A percentile compares a stretch with the other conserved stretches of the same genome.
phyloP scores from a whole-genome alignment of 2,888 invertebrate species.

The Mythimna loreyi region DNA sequence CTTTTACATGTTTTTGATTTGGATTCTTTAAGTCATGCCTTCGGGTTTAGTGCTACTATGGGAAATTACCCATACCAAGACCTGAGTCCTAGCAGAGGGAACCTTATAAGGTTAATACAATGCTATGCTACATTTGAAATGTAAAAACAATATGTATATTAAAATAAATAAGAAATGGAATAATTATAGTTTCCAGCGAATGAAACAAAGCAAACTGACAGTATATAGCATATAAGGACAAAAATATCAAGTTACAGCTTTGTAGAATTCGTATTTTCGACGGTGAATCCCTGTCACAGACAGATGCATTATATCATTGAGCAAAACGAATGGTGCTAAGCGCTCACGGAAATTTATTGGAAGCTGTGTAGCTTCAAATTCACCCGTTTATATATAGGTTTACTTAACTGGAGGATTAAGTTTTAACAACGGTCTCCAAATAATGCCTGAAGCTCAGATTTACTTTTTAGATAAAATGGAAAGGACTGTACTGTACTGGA shows the following conservation, averaged over 20 bases:
- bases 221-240: background rate
- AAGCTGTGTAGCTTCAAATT: background rate
- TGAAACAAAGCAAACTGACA: too few relatives aligned
- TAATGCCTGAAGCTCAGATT: slow-evolving; percentile 1
- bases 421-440: background rate
- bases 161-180: too few relatives aligned
- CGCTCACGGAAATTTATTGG: slow-evolving; percentile 46
- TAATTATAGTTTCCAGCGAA: too few relatives aligned
- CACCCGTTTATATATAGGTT: slow-evolving; percentile 11
- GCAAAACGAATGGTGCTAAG: slow-evolving; percentile 27
- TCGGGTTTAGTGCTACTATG: too few relatives aligned
- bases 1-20: too few relatives aligned
- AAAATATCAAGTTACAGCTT: slow-evolving; percentile 11
- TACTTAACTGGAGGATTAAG: slow-evolving; percentile 21
- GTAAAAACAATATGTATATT: too few relatives aligned
- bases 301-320: slow-evolving; percentile 44
- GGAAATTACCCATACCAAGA: too few relatives aligned
- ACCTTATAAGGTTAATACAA: too few relatives aligned
- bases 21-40: too few relatives aligned
- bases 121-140: too few relatives aligned
- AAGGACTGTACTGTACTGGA: background rate
- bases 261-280: slow-evolving; percentile 21
- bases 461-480: background rate
- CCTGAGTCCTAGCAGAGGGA: too few relatives aligned
- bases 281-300: slow-evolving; percentile 30